A percentile compares a stretch with the other conserved stretches of the same genome.
Evolutionary conservation across 2,113 vertebrate species (phyloP).

Genomic region (Myiozetetes cayanensis): DNA sequence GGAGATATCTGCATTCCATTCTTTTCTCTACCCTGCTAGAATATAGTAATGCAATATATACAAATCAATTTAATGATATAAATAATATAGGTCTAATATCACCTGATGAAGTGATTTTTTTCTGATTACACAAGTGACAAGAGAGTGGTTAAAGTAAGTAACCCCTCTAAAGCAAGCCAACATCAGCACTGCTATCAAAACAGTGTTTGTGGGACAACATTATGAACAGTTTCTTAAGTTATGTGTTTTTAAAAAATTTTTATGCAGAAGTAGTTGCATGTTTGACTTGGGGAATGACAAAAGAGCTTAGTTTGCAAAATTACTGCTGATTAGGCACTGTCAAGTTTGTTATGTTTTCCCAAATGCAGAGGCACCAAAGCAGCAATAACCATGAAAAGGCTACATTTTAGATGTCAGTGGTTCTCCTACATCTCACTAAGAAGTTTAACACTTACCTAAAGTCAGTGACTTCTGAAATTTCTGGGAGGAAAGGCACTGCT

Average conservation of each 20-base stretch:
- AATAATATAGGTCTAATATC: background rate
- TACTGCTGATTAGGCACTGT: background rate
- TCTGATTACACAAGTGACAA: background rate
- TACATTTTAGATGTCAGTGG: background rate
- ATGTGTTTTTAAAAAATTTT: background rate
- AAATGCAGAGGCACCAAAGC: background rate
- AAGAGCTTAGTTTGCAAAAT: background rate
- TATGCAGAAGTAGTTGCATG: background rate
- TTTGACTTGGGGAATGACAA: background rate
- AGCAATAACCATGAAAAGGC: background rate
- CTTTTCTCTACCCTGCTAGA: background rate
- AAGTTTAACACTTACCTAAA: background rate
- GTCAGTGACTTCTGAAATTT: constrained; percentile 41
- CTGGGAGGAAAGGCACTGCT: background rate
- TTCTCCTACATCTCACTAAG: background rate
- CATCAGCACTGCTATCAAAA: background rate
- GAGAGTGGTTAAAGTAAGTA: background rate
- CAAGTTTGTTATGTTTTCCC: background rate
- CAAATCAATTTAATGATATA: background rate
- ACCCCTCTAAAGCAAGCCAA: background rate
- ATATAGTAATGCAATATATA: background rate
- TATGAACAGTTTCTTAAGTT: background rate
- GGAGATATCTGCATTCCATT: background rate
- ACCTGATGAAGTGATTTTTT: background rate
- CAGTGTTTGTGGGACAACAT: background rate